These are phyloP conservation scores for Drosophila niveifrons DNA, from an alignment of 2,888 invertebrate genomes.

Conservation along the genomic window DNA sequence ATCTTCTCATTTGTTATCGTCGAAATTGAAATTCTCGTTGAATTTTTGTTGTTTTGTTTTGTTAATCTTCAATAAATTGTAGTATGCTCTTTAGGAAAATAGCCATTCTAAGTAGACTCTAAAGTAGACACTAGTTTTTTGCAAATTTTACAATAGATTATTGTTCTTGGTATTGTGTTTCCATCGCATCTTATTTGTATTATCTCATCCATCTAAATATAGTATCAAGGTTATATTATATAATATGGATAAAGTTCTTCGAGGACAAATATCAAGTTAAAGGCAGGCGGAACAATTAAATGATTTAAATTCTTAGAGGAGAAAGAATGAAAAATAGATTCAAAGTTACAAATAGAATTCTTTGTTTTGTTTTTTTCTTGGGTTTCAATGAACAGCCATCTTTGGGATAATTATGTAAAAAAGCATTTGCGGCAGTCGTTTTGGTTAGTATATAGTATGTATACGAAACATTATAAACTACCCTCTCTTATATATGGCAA, in stretches of 20 bases:
- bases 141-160: constrained; percentile 77
- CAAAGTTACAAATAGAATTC: not conserved
- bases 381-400: constrained; percentile 44
- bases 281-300: constrained; percentile 43
- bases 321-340: constrained; percentile 7
- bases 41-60: constrained; percentile 24
- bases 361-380: constrained; percentile 4
- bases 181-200: constrained; percentile 48
- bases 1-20: constrained; percentile 20
- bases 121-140: constrained; percentile 73
- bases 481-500: constrained; percentile 35
- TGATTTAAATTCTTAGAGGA: constrained; percentile 3
- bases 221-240: constrained; percentile 16
- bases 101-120: constrained; percentile 73
- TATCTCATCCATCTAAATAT: constrained; percentile 29
- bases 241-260: constrained; percentile 37
- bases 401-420: constrained; percentile 45
- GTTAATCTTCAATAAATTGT: constrained; percentile 37
- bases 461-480: constrained; percentile 36
- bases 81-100: constrained; percentile 75
- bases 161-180: constrained; percentile 74
- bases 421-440: constrained; percentile 74
- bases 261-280: constrained; percentile 46
- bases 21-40: constrained; percentile 62
- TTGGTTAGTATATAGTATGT: constrained; percentile 42